Evolutionary conservation across 1,140 invertebrate species (phyloP).

Genomic region (Prorops nasuta): DNA sequence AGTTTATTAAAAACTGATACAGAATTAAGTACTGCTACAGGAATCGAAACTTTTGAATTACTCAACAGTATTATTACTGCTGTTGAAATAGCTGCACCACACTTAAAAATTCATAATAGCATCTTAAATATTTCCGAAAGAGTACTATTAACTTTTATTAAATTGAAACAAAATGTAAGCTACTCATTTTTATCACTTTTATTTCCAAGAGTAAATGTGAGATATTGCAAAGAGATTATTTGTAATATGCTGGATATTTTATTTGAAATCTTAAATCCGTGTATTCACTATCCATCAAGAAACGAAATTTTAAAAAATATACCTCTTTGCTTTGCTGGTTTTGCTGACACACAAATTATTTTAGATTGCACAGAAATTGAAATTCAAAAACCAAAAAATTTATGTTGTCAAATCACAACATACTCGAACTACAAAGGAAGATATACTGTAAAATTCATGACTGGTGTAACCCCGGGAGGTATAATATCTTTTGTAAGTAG

Average conservation of each 20-base stretch:
- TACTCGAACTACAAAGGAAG: conserved; percentile 32
- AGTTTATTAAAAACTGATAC: conserved; percentile 15
- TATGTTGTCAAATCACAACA: conserved; percentile 12
- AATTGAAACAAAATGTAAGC: conserved; percentile 5
- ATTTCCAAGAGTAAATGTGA: neutral
- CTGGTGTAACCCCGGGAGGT: conserved; percentile 25
- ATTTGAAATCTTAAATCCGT: conserved; percentile 10
- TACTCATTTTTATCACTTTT: neutral
- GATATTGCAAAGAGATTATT: conserved; percentile 15
- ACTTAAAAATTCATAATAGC: neutral
- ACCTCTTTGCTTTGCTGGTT: conserved; percentile 23
- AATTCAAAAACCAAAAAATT: conserved; percentile 12
- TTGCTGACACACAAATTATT: conserved; percentile 18
- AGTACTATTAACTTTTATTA: conserved; percentile 1
- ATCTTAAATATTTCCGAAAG: neutral
- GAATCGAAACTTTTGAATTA: conserved; percentile 16
- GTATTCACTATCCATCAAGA: conserved; percentile 12
- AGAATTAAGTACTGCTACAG: conserved; percentile 17
- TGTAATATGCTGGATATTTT: conserved; percentile 18
- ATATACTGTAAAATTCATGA: conserved; percentile 31
- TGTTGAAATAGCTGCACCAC: conserved; percentile 2
- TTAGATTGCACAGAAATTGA: conserved; percentile 29
- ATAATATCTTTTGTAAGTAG: conserved; percentile 11
- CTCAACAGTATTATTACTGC: conserved; percentile 12
- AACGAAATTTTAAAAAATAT: conserved; percentile 20